Evolutionary conservation across 2,888 invertebrate genomes (phyloP), one percentile per base, ranked within the genome.

Genomic region (Microchrysa polita): DNA sequence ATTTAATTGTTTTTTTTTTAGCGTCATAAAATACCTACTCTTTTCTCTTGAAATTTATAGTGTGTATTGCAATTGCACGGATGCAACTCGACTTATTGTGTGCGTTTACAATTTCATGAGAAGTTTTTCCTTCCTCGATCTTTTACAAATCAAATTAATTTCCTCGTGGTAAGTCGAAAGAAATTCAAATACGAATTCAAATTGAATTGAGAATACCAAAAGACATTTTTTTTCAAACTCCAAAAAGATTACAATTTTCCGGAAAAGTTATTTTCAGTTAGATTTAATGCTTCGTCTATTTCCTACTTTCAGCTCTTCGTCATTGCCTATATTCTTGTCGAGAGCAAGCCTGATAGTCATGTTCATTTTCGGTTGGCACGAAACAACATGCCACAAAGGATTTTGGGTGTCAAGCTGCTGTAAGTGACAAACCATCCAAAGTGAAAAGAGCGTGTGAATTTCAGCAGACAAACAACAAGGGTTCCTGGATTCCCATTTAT

Each of bases 361-460:
- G 61, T 71, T 72, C 74, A 72, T 34, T 72, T n/a, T 2, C 71
- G 42, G 1, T 55, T 27, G 52, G 40, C 73, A 57, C 52, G 20
- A 73, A 44, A 61, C 60, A 69, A 59, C 59, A 65, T 67, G 60
- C 74, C 69, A 27, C 59, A 18, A 34, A 42, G 73, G 53, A 61
- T 63, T 63, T 40, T 12, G 27, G 34, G 34, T 53, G 60, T 71
- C 69, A 34, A 55, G 42, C n/a, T 27, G 74, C 44, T 63, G 53
- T 65, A 72, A 57, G 52, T 72, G 48, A 4, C 44, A 67, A 60
- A 34, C 67, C 72, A 40, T 52, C 65, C 20, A 48, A 69, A 59
- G 74, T 74, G 72, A 72, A 61, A 72, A 61, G 65, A 75, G 69
- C 75, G 75, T 75, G 75, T 71, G 75, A 75, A 75, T 63, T 73